Evolutionary conservation across 1,140 invertebrate species (phyloP).

Genomic region (Hycleus phaleratus): DNA sequence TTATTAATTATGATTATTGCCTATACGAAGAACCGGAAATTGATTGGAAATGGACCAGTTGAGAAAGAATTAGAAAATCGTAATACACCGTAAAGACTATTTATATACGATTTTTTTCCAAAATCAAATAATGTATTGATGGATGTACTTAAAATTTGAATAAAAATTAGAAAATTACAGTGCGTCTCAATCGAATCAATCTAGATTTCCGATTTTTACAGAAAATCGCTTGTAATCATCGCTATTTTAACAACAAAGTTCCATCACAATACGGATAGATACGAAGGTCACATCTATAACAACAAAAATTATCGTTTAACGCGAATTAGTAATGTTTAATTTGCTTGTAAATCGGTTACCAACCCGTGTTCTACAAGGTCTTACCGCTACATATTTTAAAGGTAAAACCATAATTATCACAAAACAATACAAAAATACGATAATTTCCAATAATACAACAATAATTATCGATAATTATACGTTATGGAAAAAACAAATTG

Average conservation of each 20-base stretch:
- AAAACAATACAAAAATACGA: background rate
- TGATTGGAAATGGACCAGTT: conserved; percentile 53
- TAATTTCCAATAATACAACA: background rate
- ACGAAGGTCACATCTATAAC: background rate
- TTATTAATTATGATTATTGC: conserved; percentile 61
- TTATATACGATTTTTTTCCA: background rate
- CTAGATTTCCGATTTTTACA: too few relatives aligned
- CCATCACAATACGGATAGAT: too few relatives aligned
- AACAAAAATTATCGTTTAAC: background rate
- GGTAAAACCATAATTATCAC: conserved; percentile 40
- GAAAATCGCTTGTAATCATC: too few relatives aligned
- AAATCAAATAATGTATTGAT: background rate
- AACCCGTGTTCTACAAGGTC: conserved; percentile 24
- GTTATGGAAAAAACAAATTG: background rate
- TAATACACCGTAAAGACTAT: background rate
- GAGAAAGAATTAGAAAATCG: conserved; percentile 45
- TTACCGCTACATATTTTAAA: conserved; percentile 50
- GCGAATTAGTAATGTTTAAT: too few relatives aligned
- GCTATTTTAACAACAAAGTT: too few relatives aligned
- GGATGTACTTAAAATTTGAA: background rate
- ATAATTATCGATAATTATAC: background rate
- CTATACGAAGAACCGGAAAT: conserved; percentile 55
- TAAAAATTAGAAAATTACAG: background rate
- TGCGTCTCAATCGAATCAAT: too few relatives aligned
- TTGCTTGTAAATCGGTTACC: conserved; percentile 14